Conservation (phyloP, 2,888 invertebrate genomes). For the Anagyrus pseudococci region DNA sequence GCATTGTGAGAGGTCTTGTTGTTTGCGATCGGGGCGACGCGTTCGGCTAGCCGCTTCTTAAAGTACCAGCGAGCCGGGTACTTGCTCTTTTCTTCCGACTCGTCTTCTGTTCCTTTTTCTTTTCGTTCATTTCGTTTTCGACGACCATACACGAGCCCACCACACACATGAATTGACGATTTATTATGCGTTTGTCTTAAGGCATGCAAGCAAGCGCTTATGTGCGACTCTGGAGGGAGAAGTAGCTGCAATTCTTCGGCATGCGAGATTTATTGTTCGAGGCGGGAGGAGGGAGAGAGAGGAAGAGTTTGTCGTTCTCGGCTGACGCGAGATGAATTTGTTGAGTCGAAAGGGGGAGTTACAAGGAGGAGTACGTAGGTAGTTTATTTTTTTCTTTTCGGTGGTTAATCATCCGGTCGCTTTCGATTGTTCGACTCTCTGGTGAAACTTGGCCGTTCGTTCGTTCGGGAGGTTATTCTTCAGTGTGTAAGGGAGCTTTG, state of each 20-base stretch:
- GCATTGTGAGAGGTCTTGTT: conserved; percentile 23
- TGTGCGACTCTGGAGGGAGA: neutral
- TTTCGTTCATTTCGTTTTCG: neutral
- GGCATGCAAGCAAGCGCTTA: too few species aligned
- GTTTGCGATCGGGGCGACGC: conserved; percentile 34
- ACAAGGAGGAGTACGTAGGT: neutral
- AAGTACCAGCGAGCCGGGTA: conserved; percentile 48
- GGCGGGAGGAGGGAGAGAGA: neutral
- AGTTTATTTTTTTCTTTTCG: neutral
- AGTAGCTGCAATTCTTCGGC: neutral
- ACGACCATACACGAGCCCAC: too few species aligned
- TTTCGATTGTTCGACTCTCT: too few species aligned
- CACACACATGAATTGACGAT: too few species aligned
- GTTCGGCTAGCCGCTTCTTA: conserved; percentile 43
- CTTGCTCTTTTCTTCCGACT: conserved; percentile 10
- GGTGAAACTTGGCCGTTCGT: too few species aligned
- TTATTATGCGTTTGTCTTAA: too few species aligned
- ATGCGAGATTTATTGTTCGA: neutral
- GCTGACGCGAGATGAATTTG: conserved; percentile 15
- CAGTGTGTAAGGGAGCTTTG: too few species aligned
- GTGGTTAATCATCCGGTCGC: too few species aligned
- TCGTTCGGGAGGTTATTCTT: too few species aligned
- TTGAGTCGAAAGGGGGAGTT: conserved; percentile 6
- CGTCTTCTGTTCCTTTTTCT: neutral
- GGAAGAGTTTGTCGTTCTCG: conserved; percentile 2